These are phyloP conservation scores for Cryptocephalus moraei DNA, from an alignment of 2,888 invertebrate genomes.

Conservation along the genomic window DNA sequence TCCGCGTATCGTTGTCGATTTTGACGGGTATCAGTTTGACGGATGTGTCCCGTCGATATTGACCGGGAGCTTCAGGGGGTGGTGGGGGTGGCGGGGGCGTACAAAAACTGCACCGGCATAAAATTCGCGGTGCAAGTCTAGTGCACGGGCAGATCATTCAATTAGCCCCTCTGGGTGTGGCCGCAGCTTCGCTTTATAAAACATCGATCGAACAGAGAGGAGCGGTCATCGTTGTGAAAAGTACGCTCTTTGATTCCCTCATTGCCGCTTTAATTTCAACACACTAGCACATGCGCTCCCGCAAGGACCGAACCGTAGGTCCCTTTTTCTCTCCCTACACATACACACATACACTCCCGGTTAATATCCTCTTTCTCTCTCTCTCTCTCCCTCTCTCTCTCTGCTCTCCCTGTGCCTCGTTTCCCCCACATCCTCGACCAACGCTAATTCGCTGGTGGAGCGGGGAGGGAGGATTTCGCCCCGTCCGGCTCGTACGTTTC, in stretches of 20 bases:
- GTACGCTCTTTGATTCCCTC: constrained; percentile 41
- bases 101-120: constrained; percentile 19
- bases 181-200: constrained; percentile 39
- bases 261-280: constrained; percentile 37
- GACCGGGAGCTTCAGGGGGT: constrained; percentile 5
- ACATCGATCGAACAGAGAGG: constrained; percentile 39
- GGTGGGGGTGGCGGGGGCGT: constrained; percentile 13
- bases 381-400: no score
- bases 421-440: constrained; percentile 24
- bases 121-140: constrained; percentile 31
- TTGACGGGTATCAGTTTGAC: constrained; percentile 26
- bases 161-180: constrained; percentile 40
- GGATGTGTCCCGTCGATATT: constrained; percentile 23
- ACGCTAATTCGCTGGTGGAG: constrained; percentile 28
- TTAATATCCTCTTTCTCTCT: no score
- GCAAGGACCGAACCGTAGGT: constrained; percentile 9
- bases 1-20: constrained; percentile 23
- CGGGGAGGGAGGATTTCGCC: constrained; percentile 9
- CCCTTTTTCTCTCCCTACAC: neutral
- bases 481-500: no score
- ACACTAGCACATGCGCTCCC: constrained; percentile 30
- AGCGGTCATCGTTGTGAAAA: constrained; percentile 41
- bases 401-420: constrained; percentile 8
- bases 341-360: no score
- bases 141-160: constrained; percentile 38